A percentile compares a stretch with the other conserved stretches of the same genome.
These are phyloP conservation scores for Macrotrachela quadricornifera DNA, from an alignment of 1,140 invertebrate genomes.

Conservation along the genomic window DNA sequence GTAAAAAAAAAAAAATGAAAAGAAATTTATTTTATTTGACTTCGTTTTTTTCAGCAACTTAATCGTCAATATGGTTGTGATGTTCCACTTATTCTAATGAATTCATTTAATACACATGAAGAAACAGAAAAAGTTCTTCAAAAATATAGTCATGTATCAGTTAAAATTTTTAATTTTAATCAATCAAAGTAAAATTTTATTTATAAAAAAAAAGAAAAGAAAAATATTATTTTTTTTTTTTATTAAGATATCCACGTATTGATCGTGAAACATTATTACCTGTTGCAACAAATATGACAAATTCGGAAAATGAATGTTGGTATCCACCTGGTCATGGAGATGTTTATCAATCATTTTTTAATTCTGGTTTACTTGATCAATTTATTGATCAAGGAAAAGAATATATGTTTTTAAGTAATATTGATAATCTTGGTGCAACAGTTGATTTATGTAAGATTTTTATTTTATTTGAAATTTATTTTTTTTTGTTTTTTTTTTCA, in stretches of 20 bases:
- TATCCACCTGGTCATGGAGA: slow-evolving; percentile 98
- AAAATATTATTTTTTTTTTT: not conserved
- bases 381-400: slow-evolving; percentile 58
- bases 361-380: slow-evolving; percentile 68
- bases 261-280: slow-evolving; percentile 82
- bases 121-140: slow-evolving; percentile 78
- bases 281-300: slow-evolving; percentile 47
- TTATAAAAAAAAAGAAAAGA: not conserved
- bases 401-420: slow-evolving; percentile 95
- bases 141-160: slow-evolving; percentile 80
- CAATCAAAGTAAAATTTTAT: slow-evolving; percentile 47
- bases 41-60: slow-evolving; percentile 51
- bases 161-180: slow-evolving; percentile 85
- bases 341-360: slow-evolving; percentile 84
- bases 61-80: slow-evolving; percentile 83
- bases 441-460: slow-evolving; percentile 56
- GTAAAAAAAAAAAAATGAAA: slow-evolving; percentile 31
- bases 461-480: slow-evolving; percentile 4
- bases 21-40: not conserved
- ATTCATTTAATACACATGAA: slow-evolving; percentile 96
- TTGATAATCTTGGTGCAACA: slow-evolving; percentile 94
- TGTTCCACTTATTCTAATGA: slow-evolving; percentile 92
- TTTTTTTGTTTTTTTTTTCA: too few species aligned
- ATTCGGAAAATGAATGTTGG: slow-evolving; percentile 37
- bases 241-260: slow-evolving; percentile 55